Percentiles rank a stretch among this genome's conserved stretches.
phyloP scores from a whole-genome alignment of 2,113 vertebrate species.

The Sceloporus undulatus region DNA sequence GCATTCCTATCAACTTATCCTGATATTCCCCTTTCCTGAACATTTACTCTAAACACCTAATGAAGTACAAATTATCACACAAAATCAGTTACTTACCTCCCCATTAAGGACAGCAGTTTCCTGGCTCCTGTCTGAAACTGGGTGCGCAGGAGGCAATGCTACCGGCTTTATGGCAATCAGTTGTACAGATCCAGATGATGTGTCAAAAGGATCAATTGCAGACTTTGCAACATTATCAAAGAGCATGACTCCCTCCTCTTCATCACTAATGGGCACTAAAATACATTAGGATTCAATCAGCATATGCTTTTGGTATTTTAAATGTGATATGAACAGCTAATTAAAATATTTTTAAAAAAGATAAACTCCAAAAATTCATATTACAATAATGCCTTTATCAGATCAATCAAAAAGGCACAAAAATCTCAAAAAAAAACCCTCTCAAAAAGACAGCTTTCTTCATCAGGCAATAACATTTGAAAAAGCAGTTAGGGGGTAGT shows the following conservation, averaged over 20 bases:
- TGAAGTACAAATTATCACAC: neutral
- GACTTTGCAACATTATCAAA: conserved; percentile 80
- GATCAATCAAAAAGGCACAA: too few species aligned
- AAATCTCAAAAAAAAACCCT: too few species aligned
- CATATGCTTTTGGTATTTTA: conserved; percentile 35
- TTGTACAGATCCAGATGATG: conserved; percentile 95
- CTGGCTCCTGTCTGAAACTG: conserved; percentile 88
- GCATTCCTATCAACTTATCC: neutral
- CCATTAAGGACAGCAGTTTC: conserved; percentile 90
- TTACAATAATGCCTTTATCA: neutral
- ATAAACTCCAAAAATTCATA: neutral
- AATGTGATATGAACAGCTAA: too few species aligned
- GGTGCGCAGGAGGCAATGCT: conserved; percentile 83
- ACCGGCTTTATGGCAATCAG: conserved; percentile 93
- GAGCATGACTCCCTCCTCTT: conserved; percentile 80
- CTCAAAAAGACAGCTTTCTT: too few species aligned
- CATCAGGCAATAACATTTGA: too few species aligned
- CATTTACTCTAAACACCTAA: neutral
- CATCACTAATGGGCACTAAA: conserved; percentile 78
- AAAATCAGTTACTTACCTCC: conserved; percentile 83
- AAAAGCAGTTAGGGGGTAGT: too few species aligned
- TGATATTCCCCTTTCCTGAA: neutral
- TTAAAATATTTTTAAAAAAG: neutral
- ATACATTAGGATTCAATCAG: conserved; percentile 63
- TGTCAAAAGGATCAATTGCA: conserved; percentile 89